Evolutionary conservation across 1,140 invertebrate genomes (phyloP), one percentile per base, ranked within the genome.

Genomic region (Tribolium castaneum): DNA sequence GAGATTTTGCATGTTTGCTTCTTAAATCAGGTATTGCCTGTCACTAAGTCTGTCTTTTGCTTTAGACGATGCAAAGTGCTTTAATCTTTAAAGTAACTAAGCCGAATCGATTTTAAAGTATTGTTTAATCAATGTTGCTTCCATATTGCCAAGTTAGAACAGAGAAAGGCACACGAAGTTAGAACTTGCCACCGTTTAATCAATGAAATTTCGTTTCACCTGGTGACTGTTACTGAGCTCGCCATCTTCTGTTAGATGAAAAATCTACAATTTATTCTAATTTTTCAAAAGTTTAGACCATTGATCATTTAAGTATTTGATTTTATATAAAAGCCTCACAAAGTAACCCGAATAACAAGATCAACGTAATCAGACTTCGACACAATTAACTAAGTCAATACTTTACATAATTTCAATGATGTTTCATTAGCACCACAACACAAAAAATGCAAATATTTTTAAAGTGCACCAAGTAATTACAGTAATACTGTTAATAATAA

Each of bases 121-220:
- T 19, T 19, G 51, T 52, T 19, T 52, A 52, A 14, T 52, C 13
- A 14, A 16, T 52, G 13, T 52, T 45, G 39, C 51, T 50, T 50
- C 7, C 51, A 52, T 9, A 45, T 45, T 45, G 9, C 51, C 12
- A 7, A 7, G 12, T 52, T 13, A 52, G 1, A 25, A 59, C 19
- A 10, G 14, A 59, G 16, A 4, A 5, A 70, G n/a, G 25, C 6
- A 30, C 5, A 30, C 19, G 39, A n/a, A 30, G 66, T 70, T n/a
- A 39, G 54, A 56, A 75, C 54, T 75, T 56, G 72, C 30, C 50
- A 10, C 51, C 50, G 72, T 56, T 75, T 56, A 75, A 75, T 75
- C 72, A 75, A 75, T 50, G 19, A 75, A 75, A 75, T 34, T 75
- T 56, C 50, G 51, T 75, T 75, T 56, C 30, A 75, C 72, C 16